Percentiles rank a stretch among this genome's conserved stretches.
Evolutionary conservation across 2,113 vertebrate genomes (phyloP).

Genomic region (Symphodus melops): DNA sequence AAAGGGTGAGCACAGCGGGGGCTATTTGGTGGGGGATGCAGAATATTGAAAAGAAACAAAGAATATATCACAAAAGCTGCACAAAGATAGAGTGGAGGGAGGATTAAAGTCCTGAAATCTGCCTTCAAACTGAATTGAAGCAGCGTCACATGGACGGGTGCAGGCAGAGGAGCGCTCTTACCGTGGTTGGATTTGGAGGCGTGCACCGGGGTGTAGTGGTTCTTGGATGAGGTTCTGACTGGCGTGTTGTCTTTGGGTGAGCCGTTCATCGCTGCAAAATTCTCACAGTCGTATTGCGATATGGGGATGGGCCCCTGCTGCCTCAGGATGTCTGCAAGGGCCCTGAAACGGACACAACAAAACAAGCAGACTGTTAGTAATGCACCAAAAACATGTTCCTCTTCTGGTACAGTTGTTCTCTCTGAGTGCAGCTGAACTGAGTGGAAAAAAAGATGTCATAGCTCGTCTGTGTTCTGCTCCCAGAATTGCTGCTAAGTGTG

Average conservation of each 20-base stretch:
- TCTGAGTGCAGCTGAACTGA: conserved; percentile 21
- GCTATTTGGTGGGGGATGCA: conserved; percentile 22
- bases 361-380: conserved; percentile 13
- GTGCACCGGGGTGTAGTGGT: conserved; percentile 96
- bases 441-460: conserved; percentile 21
- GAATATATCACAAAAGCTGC: conserved; percentile 2
- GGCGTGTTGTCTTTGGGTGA: conserved; percentile 98
- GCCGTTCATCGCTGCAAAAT: conserved; percentile 95
- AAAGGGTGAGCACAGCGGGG: conserved; percentile 51
- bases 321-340: conserved; percentile 97
- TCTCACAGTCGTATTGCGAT: conserved; percentile 98
- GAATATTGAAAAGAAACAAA: conserved; percentile 18
- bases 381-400: conserved; percentile 11
- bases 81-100: background rate
- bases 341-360: conserved; percentile 82
- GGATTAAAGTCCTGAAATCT: conserved; percentile 5
- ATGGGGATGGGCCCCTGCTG: conserved; percentile 99
- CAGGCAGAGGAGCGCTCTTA: conserved; percentile 66
- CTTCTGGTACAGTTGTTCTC: background rate
- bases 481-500: conserved; percentile 33
- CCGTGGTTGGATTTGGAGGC: conserved; percentile 94
- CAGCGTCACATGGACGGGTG: background rate
- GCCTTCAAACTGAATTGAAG: conserved; percentile 6
- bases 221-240: conserved; percentile 93
- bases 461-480: conserved; percentile 4